Evolutionary conservation across 2,113 vertebrate genomes (phyloP), one percentile per base, ranked within the genome.

Genomic region (Hiodon tergisus): DNA sequence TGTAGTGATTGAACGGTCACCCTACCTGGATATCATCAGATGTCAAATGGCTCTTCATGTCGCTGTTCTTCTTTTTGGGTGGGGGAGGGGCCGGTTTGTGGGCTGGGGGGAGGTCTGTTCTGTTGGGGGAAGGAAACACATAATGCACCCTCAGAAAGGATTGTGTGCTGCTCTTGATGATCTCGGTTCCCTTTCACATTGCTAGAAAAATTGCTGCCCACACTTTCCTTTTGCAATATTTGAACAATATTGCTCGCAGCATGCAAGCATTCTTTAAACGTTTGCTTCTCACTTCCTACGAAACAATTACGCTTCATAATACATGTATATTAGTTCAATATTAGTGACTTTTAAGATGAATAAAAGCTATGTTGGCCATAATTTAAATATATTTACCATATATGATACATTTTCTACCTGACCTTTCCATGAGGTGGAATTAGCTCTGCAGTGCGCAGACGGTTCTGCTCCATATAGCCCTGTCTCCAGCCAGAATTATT

Each of bases 11-110:
- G 72, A 77, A 77, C 76, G 74, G 60, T 67, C n/a, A 75, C 17
- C 85, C 68, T 89, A 97, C 95, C 93, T 96, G 96, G 83, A 95
- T 94, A 78, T 95, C 94, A 9, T 94, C 93, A 10, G 94, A 90
- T 17, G 88, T 94, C 85, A 93, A 79, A 81, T 92, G 91, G 66
- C 90, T 91, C 87, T 95, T 95, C 87, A 86, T 81, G 67, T 96
- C 93, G 5, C 87, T 89, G 84, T 90, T 94, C 88, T 92, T 92
- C 87, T 90, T 88, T 60, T 93, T 94, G 4, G 85, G 88, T 46
- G 92, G 94, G 3, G 88, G 89, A 69, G 92, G 94, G 78, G 87
- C 90, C 0, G 90, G 93, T 78, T 95, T 96, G 85, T 95, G 94
- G 58, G 93, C 90, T 0, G 93, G 88, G 63, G 93, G 92, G 78